These are phyloP conservation scores for Neomicropteryx cornuta DNA, from an alignment of 1,140 invertebrate genomes.

Conservation along the genomic window DNA sequence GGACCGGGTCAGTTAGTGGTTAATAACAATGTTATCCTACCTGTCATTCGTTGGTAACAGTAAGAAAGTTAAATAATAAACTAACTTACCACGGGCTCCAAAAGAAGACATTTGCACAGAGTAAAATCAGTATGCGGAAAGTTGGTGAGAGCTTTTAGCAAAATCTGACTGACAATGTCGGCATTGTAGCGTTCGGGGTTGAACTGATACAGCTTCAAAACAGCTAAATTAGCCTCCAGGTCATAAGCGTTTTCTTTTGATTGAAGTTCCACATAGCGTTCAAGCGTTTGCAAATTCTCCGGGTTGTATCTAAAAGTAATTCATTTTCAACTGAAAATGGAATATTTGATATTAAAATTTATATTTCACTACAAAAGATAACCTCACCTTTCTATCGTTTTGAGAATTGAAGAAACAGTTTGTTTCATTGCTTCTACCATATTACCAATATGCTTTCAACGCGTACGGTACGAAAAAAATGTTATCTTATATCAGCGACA, in stretches of 20 bases:
- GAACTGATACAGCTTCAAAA: conserved; percentile 86
- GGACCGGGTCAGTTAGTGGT: no score
- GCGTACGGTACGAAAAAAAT: no score
- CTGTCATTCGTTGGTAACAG: no score
- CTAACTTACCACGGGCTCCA: conserved; percentile 65
- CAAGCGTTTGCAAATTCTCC: conserved; percentile 78
- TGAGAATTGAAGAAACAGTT: no score
- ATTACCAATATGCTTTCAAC: no score
- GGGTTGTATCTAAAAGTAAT: conserved; percentile 78
- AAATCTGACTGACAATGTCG: conserved; percentile 70
- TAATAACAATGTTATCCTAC: no score
- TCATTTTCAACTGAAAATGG: no score
- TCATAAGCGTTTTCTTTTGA: conserved; percentile 90
- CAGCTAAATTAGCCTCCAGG: conserved; percentile 90
- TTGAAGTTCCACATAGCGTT: conserved; percentile 89
- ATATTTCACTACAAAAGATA: no score
- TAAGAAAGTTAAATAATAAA: conserved; percentile 5
- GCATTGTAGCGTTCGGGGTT: conserved; percentile 83
- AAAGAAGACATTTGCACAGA: conserved; percentile 89
- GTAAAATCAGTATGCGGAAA: conserved; percentile 95
- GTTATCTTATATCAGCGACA: no score
- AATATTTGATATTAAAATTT: no score
- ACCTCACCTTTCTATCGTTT: no score
- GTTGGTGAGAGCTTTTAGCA: conserved; percentile 92
- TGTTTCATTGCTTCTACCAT: no score